Percentiles rank a stretch among this genome's conserved stretches.
Evolutionary conservation across 1,140 invertebrate genomes (phyloP).

Genomic region (Hycleus cichorii): DNA sequence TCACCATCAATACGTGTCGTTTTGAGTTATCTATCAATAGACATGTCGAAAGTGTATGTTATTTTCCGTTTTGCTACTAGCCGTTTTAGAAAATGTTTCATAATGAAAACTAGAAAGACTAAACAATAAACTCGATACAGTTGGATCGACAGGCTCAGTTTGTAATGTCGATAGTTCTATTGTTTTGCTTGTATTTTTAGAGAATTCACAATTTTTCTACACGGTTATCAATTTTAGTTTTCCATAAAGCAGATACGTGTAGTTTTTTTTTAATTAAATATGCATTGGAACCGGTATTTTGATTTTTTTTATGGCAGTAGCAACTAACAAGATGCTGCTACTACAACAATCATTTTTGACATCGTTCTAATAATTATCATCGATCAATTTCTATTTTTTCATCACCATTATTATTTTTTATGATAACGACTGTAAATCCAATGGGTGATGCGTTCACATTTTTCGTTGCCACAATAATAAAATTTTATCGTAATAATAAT

Average conservation of each 20-base stretch:
- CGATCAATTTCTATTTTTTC: too few species aligned
- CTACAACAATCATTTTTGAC: too few species aligned
- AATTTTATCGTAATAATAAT: slow-evolving; percentile 28
- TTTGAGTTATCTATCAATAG: slow-evolving; percentile 6
- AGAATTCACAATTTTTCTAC: slow-evolving; percentile 6
- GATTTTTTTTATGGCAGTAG: too few species aligned
- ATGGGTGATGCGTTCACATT: background rate
- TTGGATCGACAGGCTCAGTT: slow-evolving; percentile 3
- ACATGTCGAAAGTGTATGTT: slow-evolving; percentile 10
- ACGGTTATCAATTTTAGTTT: too few species aligned
- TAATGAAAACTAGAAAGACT: slow-evolving; percentile 3
- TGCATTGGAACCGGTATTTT: too few species aligned
- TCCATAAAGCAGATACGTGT: too few species aligned
- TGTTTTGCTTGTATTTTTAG: slow-evolving; percentile 11
- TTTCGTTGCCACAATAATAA: slow-evolving; percentile 18
- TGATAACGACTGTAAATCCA: background rate
- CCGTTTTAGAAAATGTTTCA: slow-evolving; percentile 1
- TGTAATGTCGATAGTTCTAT: slow-evolving; percentile 10
- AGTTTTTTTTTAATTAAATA: too few species aligned
- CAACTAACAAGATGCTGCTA: too few species aligned
- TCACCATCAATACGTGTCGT: slow-evolving; percentile 1
- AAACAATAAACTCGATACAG: slow-evolving; percentile 5
- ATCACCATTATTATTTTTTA: background rate
- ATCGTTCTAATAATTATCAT: too few species aligned
- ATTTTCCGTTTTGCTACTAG: background rate